These are phyloP conservation scores for Ferdinandea cuprea DNA, from an alignment of 2,888 invertebrate genomes.

Conservation along the genomic window DNA sequence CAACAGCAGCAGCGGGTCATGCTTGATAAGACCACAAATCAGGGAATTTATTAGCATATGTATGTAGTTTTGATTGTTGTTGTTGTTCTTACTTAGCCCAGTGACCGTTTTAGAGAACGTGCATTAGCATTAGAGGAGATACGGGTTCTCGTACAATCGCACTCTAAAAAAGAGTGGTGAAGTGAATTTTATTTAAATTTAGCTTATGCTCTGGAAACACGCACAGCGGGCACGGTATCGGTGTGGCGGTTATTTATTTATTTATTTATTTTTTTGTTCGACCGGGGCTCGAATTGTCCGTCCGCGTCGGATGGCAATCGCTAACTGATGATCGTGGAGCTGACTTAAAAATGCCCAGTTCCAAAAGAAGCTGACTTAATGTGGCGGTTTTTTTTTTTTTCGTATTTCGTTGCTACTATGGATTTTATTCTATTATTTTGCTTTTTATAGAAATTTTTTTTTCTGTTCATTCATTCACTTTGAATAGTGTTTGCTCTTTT, in stretches of 20 bases:
- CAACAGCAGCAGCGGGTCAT: conserved; percentile 21
- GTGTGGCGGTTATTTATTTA: background rate
- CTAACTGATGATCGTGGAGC: conserved; percentile 55
- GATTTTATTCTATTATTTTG: conserved; percentile 28
- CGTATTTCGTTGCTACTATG: conserved; percentile 18
- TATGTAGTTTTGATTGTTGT: background rate
- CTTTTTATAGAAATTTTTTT: background rate
- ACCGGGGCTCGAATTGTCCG: conserved; percentile 43
- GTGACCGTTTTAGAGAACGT: conserved; percentile 32
- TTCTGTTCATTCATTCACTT: background rate
- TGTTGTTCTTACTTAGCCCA: conserved; percentile 5
- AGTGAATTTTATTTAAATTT: conserved; percentile 43
- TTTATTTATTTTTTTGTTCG: no score
- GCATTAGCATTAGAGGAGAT: conserved; percentile 2
- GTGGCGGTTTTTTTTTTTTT: conserved; percentile 15
- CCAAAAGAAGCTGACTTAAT: conserved; percentile 43
- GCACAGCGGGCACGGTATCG: conserved; percentile 13
- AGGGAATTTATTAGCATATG: background rate
- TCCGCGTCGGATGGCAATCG: conserved; percentile 51
- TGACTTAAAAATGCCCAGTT: conserved; percentile 56
- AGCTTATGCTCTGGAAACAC: conserved; percentile 21
- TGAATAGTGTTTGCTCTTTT: conserved; percentile 14
- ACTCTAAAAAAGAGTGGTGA: background rate
- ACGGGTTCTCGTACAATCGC: conserved; percentile 1
- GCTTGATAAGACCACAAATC: conserved; percentile 36